Evolutionary conservation across 2,888 invertebrate genomes (phyloP).

Genomic region (Hyposoter didymator): DNA sequence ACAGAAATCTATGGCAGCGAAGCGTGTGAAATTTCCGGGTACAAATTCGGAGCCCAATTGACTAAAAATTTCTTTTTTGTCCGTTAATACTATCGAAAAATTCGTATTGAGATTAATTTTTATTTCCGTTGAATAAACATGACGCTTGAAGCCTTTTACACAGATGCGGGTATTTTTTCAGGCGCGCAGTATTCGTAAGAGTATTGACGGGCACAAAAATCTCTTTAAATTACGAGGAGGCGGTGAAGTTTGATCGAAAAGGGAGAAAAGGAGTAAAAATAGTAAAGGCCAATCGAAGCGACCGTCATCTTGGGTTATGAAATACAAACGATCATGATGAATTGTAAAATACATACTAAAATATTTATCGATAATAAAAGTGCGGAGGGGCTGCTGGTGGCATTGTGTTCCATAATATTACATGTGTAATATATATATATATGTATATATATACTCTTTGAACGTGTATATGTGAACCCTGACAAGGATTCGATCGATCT

Average conservation of each 20-base stretch:
- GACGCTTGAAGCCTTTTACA: neutral
- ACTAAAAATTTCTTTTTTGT: neutral
- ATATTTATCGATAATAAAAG: conserved; percentile 62
- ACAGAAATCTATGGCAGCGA: neutral
- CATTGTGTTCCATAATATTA: conserved; percentile 54
- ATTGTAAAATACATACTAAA: conserved; percentile 64
- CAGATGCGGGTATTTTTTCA: neutral
- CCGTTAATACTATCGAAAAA: neutral
- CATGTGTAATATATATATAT: conserved; percentile 46
- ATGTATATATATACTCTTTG: conserved; percentile 41
- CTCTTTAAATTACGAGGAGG: neutral
- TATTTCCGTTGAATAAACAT: conserved; percentile 7
- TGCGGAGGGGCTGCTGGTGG: conserved; percentile 65
- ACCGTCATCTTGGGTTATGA: conserved; percentile 14
- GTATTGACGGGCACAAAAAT: neutral
- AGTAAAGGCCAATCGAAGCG: conserved; percentile 35
- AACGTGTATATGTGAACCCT: conserved; percentile 50
- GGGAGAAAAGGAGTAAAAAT: conserved; percentile 36
- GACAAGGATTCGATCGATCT: conserved; percentile 55
- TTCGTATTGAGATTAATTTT: neutral
- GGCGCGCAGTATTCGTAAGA: neutral
- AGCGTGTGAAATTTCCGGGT: neutral
- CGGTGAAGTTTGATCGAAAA: conserved; percentile 9
- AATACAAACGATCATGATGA: conserved; percentile 55
- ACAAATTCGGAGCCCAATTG: neutral